Base-by-base conservation (phyloP, 2,888 invertebrate genomes). In the Toxonevra muliebris region DNA sequence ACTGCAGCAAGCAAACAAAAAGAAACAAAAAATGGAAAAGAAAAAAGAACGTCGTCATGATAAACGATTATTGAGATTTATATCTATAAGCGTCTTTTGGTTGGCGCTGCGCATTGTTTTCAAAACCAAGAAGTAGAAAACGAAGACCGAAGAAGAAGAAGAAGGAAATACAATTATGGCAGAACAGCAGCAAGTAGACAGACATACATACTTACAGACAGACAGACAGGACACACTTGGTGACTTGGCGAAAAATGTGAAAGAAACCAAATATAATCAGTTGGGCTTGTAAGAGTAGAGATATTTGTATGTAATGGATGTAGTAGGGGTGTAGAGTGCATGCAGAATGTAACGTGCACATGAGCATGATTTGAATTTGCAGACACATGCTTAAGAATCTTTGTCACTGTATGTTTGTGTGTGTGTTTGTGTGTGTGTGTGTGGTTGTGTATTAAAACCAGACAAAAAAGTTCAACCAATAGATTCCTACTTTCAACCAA, bases 1-100 rank as follows among this genome's bases (percentile, higher is more conserved):
- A 64, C 50, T 54, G 57, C 59, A 62, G 60, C 57, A 55, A 58
- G 45, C 42, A 52, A 30, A 43, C 48, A 45, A 50, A 55, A 48
- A 53, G 17, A 12, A 65, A 52, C 58, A 50, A 61, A 52, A 61
- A 41, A n/a, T n/a, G n/a, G n/a, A n/a, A 61, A 61, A 43, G 12
- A 42, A 58, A 42, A 66, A 69, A 69, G 45, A 50, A 55, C 76
- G 75, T 76, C 74, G 75, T 76, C 76, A 79, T 81, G 80, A 81
- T 81, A 76, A 79, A 81, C 78, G 80, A 81, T 81, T 81, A 82
- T 82, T 82, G 80, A 82, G 81, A 82, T 82, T 82, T 82, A 82
- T 82, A 78, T 82, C 76, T 75, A 73, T 76, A 76, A 76, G 76
- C 75, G 73, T 75, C 74, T 76, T 75, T 75, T 71, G 72, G 75